phyloP scores from a whole-genome alignment of 2,888 invertebrate species.

The Andrena camellia region DNA sequence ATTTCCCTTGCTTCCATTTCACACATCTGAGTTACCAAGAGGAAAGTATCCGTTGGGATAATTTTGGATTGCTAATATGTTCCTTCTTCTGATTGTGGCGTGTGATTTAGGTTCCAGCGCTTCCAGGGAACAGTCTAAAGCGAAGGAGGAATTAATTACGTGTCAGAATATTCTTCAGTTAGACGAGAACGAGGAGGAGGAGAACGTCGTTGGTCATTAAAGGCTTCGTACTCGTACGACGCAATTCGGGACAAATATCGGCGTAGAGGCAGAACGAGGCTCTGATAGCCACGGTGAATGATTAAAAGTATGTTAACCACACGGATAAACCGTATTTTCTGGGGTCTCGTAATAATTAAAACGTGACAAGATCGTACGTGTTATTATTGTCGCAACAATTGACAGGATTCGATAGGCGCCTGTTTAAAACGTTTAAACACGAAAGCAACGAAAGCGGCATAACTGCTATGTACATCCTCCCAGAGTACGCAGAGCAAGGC shows the following conservation, averaged over 20 bases:
- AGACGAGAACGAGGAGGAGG: not conserved
- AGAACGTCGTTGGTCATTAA: not conserved
- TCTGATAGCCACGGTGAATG: not conserved
- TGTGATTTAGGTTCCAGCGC: not conserved
- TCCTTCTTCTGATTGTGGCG: not conserved
- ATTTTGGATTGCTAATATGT: not conserved
- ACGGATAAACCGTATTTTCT: conserved; percentile 1
- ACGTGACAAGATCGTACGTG: conserved; percentile 16
- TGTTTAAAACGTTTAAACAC: conserved; percentile 27
- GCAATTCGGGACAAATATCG: not conserved
- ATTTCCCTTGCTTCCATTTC: not conserved
- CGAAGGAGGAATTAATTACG: not conserved
- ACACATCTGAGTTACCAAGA: not conserved
- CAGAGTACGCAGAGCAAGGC: conserved; percentile 65
- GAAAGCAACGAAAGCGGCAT: conserved; percentile 17
- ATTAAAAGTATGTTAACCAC: conserved; percentile 36
- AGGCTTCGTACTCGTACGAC: not conserved
- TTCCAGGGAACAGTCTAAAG: not conserved
- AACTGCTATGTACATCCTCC: conserved; percentile 40
- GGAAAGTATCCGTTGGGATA: not conserved
- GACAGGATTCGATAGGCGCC: conserved; percentile 8
- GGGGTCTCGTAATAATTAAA: conserved; percentile 24
- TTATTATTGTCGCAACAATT: conserved; percentile 30
- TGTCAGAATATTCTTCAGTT: not conserved
- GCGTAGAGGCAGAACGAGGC: not conserved